A percentile compares a stretch with the other conserved stretches of the same genome.
phyloP scores from a whole-genome alignment of 2,888 invertebrate species.

The Hofmannophila pseudospretella region DNA sequence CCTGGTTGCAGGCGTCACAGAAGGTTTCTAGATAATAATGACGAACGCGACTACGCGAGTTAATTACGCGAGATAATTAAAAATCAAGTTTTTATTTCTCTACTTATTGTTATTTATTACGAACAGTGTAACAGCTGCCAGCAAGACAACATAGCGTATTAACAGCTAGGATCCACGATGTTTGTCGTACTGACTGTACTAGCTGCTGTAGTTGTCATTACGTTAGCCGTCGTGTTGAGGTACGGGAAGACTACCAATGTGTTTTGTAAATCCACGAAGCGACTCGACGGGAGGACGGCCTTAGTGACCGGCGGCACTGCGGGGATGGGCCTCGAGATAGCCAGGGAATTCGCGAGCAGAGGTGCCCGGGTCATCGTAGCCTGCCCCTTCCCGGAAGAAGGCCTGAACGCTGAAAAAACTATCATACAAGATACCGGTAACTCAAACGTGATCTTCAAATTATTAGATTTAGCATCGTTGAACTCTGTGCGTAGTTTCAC shows the following conservation, averaged over 20 bases:
- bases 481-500: slow-evolving; percentile 89
- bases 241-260: slow-evolving; percentile 62
- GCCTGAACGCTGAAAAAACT: slow-evolving; percentile 68
- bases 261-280: slow-evolving; percentile 57
- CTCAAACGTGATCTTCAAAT: slow-evolving; percentile 81
- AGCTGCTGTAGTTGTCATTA: too few species aligned
- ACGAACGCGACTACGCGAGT: too few species aligned
- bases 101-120: too few species aligned
- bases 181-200: too few species aligned
- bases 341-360: slow-evolving; percentile 55
- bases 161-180: too few species aligned
- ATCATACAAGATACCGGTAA: slow-evolving; percentile 82
- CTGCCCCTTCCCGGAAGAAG: slow-evolving; percentile 59
- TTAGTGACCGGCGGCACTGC: slow-evolving; percentile 62
- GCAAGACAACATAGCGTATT: too few species aligned
- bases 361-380: slow-evolving; percentile 63
- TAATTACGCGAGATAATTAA: too few species aligned
- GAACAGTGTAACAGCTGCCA: too few species aligned
- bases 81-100: too few species aligned
- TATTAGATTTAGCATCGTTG: slow-evolving; percentile 85
- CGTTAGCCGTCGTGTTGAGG: too few species aligned
- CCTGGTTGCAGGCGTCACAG: too few species aligned
- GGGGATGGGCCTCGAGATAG: slow-evolving; percentile 63
- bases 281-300: slow-evolving; percentile 52
- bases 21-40: too few species aligned